phyloP scores from a whole-genome alignment of 2,797 vertebrate genomes.

The Menidia menidia region DNA sequence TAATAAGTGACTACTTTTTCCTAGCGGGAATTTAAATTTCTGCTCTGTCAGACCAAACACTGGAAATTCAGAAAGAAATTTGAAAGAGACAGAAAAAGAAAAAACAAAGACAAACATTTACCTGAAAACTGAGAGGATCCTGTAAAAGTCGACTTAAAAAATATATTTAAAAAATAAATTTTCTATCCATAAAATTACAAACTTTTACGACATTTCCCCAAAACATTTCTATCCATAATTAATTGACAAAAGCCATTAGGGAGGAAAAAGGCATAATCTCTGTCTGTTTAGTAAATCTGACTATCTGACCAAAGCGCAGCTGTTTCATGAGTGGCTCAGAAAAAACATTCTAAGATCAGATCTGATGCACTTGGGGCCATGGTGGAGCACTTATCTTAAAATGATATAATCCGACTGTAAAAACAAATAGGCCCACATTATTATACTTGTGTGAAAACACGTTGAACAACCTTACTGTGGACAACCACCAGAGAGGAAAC shows the following conservation, averaged over 20 bases:
- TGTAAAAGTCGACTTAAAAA: not conserved
- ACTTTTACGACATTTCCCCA: too few species aligned
- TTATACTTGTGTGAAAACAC: not conserved
- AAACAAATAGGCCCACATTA: not conserved
- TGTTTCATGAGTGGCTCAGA: not conserved
- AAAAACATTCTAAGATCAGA: not conserved
- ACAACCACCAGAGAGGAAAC: conserved; percentile 9
- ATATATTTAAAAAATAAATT: not conserved
- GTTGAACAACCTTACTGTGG: conserved; percentile 1
- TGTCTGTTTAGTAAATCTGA: not conserved
- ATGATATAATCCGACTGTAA: not conserved
- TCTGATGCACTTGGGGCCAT: not conserved
- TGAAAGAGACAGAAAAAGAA: not conserved
- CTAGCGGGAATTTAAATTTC: not conserved
- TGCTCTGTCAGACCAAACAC: conserved; percentile 1
- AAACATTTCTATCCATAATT: not conserved
- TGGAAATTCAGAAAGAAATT: not conserved
- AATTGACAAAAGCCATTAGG: not conserved
- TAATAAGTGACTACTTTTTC: not conserved
- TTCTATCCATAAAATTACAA: too few species aligned
- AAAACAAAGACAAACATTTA: not conserved
- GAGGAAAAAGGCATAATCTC: not conserved
- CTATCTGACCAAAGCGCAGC: not conserved
- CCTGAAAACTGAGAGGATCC: not conserved
- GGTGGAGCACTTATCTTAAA: not conserved